A percentile compares a stretch with the other conserved stretches of the same genome.
These are phyloP conservation scores for Sphaeramia orbicularis DNA, from an alignment of 2,797 vertebrate genomes.

Conservation along the genomic window DNA sequence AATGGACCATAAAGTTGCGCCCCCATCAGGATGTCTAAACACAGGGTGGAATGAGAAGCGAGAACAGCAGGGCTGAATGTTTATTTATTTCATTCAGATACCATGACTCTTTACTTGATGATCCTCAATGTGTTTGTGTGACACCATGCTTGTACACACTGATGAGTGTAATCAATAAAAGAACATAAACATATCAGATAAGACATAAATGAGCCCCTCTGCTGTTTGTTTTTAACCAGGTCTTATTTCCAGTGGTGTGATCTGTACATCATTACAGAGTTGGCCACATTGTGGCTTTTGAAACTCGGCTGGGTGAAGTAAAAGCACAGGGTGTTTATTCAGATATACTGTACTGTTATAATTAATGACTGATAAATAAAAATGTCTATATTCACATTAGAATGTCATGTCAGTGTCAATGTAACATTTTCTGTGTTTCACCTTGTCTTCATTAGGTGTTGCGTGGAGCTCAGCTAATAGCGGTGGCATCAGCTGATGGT, in stretches of 20 bases:
- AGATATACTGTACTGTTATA: conserved; percentile 4
- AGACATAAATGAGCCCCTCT: conserved; percentile 38
- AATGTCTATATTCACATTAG: background rate
- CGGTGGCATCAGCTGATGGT: conserved; percentile 94
- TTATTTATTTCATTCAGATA: conserved; percentile 45
- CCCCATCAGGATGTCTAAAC: conserved; percentile 37
- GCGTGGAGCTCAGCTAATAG: conserved; percentile 96
- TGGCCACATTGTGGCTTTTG: conserved; percentile 26
- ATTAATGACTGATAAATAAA: background rate
- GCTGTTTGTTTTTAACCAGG: conserved; percentile 49
- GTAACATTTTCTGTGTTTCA: background rate
- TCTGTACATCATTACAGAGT: conserved; percentile 29
- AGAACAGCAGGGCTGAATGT: conserved; percentile 40
- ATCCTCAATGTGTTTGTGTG: conserved; percentile 34
- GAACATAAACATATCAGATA: conserved; percentile 54
- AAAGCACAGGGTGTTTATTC: conserved; percentile 4
- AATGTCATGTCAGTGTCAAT: background rate
- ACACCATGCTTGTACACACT: conserved; percentile 20
- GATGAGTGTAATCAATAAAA: conserved; percentile 54
- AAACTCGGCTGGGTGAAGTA: conserved; percentile 10
- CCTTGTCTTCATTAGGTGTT: conserved; percentile 86
- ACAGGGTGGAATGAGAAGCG: conserved; percentile 17
- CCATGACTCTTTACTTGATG: conserved; percentile 12
- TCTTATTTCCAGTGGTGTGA: conserved; percentile 33
- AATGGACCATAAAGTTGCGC: conserved; percentile 52